Percentiles rank a stretch among this genome's conserved stretches.
phyloP scores from a whole-genome alignment of 2,797 vertebrate genomes.

The Muraenolepis orangiensis region DNA sequence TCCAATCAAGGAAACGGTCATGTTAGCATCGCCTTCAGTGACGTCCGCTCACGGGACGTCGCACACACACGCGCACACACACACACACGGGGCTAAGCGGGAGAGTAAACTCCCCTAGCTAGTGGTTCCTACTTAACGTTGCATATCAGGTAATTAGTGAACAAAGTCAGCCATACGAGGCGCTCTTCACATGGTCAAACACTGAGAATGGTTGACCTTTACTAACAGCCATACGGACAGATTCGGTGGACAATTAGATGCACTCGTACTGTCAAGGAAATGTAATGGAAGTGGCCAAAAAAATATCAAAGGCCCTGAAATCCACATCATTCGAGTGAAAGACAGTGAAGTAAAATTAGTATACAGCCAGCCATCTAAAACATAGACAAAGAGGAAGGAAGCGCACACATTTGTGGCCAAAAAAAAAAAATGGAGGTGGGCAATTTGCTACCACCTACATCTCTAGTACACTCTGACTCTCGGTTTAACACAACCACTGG shows the following conservation, averaged over 20 bases:
- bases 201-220: neutral
- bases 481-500: constrained; percentile 78
- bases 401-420: neutral
- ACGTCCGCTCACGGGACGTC: constrained; percentile 57
- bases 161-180: neutral
- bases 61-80: neutral
- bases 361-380: neutral
- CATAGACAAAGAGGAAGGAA: constrained; percentile 4
- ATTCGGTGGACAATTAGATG: neutral
- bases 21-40: constrained; percentile 63
- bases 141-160: neutral
- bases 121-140: neutral
- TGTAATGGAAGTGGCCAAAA: neutral
- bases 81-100: neutral
- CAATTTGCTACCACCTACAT: constrained; percentile 68
- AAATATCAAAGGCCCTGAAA: neutral
- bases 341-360: neutral
- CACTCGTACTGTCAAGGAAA: neutral
- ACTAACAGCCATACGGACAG: neutral
- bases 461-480: constrained; percentile 75
- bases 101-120: neutral
- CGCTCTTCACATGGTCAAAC: neutral
- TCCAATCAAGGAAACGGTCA: constrained; percentile 64
- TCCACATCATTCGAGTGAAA: neutral
- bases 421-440: constrained; percentile 16